Evolutionary conservation across 2,797 vertebrate genomes (phyloP).

Genomic region (Gymnothorax javanicus): DNA sequence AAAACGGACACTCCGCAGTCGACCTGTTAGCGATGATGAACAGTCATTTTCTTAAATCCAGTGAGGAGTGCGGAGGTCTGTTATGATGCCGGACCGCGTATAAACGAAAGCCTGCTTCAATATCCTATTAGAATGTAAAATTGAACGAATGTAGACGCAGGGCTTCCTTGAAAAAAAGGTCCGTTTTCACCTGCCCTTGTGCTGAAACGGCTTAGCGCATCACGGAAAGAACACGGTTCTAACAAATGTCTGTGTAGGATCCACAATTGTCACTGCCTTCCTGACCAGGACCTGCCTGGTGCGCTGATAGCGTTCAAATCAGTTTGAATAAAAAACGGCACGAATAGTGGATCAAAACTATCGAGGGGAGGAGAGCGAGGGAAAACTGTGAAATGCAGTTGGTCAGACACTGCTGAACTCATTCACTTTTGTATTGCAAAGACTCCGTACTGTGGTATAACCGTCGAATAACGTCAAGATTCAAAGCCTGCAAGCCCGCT

Average conservation of each 20-base stretch:
- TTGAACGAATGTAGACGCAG: neutral
- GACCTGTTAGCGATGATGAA: conserved; percentile 46
- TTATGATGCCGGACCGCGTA: neutral
- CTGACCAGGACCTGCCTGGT: neutral
- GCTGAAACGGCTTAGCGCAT: conserved; percentile 42
- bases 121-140: neutral
- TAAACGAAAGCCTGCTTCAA: neutral
- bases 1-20: conserved; percentile 54
- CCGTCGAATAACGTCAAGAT: conserved; percentile 5
- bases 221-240: conserved; percentile 17
- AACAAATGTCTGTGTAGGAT: conserved; percentile 2
- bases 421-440: neutral
- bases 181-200: conserved; percentile 23
- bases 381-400: conserved; percentile 16
- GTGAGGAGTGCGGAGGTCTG: neutral
- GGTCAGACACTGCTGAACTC: conserved; percentile 12
- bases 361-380: neutral
- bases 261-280: neutral
- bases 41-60: conserved; percentile 52
- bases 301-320: conserved; percentile 4
- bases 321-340: neutral
- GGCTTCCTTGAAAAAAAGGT: neutral
- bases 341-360: neutral
- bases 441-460: conserved; percentile 17
- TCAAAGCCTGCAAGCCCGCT: conserved; percentile 2